Evolutionary conservation across 2,797 vertebrate genomes (phyloP).

Genomic region (Carcharodon carcharias): DNA sequence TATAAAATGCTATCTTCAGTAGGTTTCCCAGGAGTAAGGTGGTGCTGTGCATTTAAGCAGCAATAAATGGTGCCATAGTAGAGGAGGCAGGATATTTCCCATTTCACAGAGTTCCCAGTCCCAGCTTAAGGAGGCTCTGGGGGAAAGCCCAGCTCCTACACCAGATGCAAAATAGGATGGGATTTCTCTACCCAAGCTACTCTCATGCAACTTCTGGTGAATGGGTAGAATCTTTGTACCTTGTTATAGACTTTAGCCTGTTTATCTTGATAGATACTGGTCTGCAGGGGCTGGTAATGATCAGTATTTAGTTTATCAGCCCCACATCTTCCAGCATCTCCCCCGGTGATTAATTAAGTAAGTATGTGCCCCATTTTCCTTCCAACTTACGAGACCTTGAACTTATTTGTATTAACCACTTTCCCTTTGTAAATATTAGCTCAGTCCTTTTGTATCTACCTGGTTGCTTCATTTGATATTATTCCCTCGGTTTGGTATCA

Average conservation of each 20-base stretch:
- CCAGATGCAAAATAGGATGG: not conserved
- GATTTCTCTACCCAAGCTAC: not conserved
- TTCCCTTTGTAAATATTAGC: not conserved
- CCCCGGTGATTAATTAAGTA: not conserved
- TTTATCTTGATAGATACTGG: not conserved
- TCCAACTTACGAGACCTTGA: not conserved
- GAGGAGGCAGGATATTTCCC: not conserved
- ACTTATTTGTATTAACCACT: not conserved
- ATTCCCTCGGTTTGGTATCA: not conserved
- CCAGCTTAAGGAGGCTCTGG: not conserved
- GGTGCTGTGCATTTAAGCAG: not conserved
- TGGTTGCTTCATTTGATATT: not conserved
- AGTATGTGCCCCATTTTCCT: not conserved
- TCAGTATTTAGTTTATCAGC: not conserved
- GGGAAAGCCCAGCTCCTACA: not conserved
- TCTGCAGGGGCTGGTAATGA: not conserved
- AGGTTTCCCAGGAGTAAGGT: not conserved
- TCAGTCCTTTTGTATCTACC: not conserved
- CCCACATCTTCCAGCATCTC: not conserved
- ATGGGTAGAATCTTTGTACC: not conserved
- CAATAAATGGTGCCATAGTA: not conserved
- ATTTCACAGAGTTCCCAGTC: not conserved
- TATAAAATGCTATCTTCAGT: not conserved
- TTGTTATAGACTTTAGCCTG: not conserved
- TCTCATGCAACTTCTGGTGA: not conserved